Conservation (phyloP, 2,888 invertebrate genomes). For the Pimpla rufipes region DNA sequence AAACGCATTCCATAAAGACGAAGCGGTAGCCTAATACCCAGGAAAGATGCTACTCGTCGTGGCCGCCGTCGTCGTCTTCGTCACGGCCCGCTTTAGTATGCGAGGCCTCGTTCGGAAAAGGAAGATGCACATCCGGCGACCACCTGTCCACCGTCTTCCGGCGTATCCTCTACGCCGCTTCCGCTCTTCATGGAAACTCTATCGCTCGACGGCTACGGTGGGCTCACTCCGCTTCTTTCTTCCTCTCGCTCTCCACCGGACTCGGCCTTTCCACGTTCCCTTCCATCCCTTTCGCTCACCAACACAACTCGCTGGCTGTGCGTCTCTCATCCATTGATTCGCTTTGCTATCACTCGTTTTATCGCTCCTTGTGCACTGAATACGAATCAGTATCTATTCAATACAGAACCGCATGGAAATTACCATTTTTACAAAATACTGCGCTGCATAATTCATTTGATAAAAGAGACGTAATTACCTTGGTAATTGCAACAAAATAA, state of each 20-base stretch:
- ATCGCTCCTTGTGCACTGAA: background rate
- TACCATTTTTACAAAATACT: no score
- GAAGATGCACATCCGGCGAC: slow-evolving; percentile 85
- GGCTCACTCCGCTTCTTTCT: slow-evolving; percentile 9
- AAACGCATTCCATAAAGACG: background rate
- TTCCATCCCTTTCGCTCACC: slow-evolving; percentile 41
- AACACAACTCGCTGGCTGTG: slow-evolving; percentile 21
- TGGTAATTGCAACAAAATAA: no score
- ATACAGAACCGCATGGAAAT: no score
- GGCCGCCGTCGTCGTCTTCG: slow-evolving; percentile 28
- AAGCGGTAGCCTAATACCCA: background rate
- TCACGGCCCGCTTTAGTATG: slow-evolving; percentile 70
- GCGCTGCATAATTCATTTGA: no score
- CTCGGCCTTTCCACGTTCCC: slow-evolving; percentile 68
- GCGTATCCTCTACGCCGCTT: slow-evolving; percentile 78
- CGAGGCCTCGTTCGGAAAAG: slow-evolving; percentile 77
- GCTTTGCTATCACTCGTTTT: background rate
- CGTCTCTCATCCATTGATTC: background rate
- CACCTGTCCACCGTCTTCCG: slow-evolving; percentile 80
- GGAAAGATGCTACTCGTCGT: slow-evolving; percentile 27
- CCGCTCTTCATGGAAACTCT: slow-evolving; percentile 78
- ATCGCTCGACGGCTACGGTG: slow-evolving; percentile 69
- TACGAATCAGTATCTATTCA: no score
- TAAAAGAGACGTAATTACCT: no score
- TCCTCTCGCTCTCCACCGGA: slow-evolving; percentile 45